These are phyloP conservation scores for Enteromius thamalakanensis DNA, from an alignment of 2,797 vertebrate species.

Conservation along the genomic window DNA sequence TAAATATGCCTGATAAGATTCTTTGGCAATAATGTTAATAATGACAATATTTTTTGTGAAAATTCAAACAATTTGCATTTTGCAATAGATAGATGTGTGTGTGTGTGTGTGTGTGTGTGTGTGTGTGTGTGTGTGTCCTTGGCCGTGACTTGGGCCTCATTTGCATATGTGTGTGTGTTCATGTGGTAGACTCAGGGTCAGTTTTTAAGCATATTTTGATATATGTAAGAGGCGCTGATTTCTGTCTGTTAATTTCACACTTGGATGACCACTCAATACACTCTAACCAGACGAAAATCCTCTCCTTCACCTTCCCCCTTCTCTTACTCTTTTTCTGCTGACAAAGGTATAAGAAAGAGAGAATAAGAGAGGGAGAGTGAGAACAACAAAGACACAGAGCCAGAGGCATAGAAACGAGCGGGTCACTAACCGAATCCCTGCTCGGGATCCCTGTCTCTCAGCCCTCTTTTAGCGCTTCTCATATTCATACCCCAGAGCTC, in stretches of 20 bases:
- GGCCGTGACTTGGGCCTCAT: too few relatives aligned
- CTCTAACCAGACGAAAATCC: slow-evolving; percentile 52
- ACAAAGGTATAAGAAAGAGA: slow-evolving; percentile 75
- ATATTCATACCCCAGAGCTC: slow-evolving; percentile 26
- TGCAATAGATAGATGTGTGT: too few relatives aligned
- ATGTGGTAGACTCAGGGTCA: background rate
- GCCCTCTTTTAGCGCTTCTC: slow-evolving; percentile 10
- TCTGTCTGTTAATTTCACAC: slow-evolving; percentile 67
- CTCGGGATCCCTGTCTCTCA: slow-evolving; percentile 8
- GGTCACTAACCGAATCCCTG: slow-evolving; percentile 9
- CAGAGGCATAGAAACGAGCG: background rate
- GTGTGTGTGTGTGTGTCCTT: background rate
- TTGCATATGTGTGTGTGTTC: background rate
- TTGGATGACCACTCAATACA: slow-evolving; percentile 60
- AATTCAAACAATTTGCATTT: too few relatives aligned
- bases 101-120: background rate
- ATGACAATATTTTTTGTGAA: too few relatives aligned
- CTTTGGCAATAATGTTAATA: too few relatives aligned
- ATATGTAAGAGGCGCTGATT: slow-evolving; percentile 55
- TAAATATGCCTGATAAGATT: too few relatives aligned
- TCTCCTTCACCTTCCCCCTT: slow-evolving; percentile 30
- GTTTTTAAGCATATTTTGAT: slow-evolving; percentile 58
- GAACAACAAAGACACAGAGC: slow-evolving; percentile 20
- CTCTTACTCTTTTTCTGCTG: slow-evolving; percentile 44
- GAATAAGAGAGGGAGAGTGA: background rate